Base-by-base conservation (phyloP, 1,140 invertebrate species). In the Drosophila arawakana region DNA sequence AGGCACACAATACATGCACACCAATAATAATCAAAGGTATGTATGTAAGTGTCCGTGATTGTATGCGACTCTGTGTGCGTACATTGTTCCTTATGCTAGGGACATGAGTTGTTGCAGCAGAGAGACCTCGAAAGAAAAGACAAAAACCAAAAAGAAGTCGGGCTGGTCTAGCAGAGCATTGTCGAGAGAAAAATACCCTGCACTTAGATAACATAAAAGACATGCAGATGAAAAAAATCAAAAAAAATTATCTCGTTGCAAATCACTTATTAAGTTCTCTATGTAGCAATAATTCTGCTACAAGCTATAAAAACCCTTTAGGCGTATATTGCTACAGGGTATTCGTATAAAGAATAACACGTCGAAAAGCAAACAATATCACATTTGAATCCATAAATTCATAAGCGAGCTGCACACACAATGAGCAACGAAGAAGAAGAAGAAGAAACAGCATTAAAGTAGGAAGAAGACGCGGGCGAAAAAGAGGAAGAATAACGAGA, bases 311-410 rank as follows among this genome's bases (percentile, higher is more conserved):
- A 30, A 1, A 3, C 25, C 25, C 25, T 30, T 30, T 30, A 5
- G 25, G 25, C 25, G 4, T 2, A 43, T 13, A 13, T 43, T 11
- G 9, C 4, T 43, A 43, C 41, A 43, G 41, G 41, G 41, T 43
- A 43, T 13, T 10, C 5, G 7, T 13, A 60, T 18, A 73, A 57
- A 37, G 13, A 69, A 73, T 41, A 65, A 41, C 68, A 68, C 34
- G 37, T 46, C 43, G 18, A 71, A 57, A 54, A 61, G 55, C 43
- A 47, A 50, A 57, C 9, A 7, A 18, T 47, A 47, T 47, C 39
- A 70, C 52, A 78, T 85, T 78, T 78, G 63, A 84, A 78, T 80
- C 69, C 73, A 80, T 77, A 73, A 84, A 80, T 84, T 80, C 54
- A 80, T 75, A 81, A 78, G 67, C 69, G 60, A 59, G 41, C 54